Percentiles rank a stretch among this genome's conserved stretches.
phyloP scores from a whole-genome alignment of 2,797 vertebrate species.

The Danio jaintianensis region DNA sequence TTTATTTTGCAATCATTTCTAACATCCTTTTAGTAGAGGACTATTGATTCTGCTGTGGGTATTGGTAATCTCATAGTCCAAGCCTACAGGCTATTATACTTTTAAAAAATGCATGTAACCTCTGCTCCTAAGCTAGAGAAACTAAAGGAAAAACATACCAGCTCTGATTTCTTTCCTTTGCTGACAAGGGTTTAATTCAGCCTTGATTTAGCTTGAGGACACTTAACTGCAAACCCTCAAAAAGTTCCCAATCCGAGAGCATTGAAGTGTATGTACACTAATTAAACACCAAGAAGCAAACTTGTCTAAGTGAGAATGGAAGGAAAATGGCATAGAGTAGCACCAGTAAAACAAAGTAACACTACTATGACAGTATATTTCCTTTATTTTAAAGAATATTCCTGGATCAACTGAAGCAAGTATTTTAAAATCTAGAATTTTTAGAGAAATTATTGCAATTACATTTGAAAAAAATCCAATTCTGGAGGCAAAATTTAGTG shows the following conservation, averaged over 20 bases:
- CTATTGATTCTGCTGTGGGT: constrained; percentile 56
- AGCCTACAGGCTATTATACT: constrained; percentile 54
- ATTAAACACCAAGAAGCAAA: constrained; percentile 15
- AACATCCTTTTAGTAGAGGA: constrained; percentile 43
- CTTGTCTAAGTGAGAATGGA: background rate
- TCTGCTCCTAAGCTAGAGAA: constrained; percentile 22
- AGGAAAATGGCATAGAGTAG: background rate
- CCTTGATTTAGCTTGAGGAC: constrained; percentile 32
- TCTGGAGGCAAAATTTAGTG: too few species aligned
- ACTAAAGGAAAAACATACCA: constrained; percentile 25
- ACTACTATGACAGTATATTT: background rate
- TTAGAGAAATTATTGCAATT: too few species aligned
- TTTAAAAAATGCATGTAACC: constrained; percentile 42
- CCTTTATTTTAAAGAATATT: background rate
- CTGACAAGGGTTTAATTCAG: constrained; percentile 52
- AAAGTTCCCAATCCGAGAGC: constrained; percentile 38
- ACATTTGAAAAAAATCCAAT: too few species aligned
- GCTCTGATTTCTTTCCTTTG: constrained; percentile 43
- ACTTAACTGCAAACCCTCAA: constrained; percentile 53
- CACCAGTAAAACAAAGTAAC: background rate
- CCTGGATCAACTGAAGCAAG: too few species aligned
- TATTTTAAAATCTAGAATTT: too few species aligned
- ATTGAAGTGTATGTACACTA: constrained; percentile 6
- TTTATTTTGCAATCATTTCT: constrained; percentile 44
- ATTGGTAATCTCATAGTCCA: constrained; percentile 48